Percentiles rank a stretch among this genome's conserved stretches.
These are phyloP conservation scores for Netelia virgata DNA, from an alignment of 2,888 invertebrate species.

Conservation along the genomic window DNA sequence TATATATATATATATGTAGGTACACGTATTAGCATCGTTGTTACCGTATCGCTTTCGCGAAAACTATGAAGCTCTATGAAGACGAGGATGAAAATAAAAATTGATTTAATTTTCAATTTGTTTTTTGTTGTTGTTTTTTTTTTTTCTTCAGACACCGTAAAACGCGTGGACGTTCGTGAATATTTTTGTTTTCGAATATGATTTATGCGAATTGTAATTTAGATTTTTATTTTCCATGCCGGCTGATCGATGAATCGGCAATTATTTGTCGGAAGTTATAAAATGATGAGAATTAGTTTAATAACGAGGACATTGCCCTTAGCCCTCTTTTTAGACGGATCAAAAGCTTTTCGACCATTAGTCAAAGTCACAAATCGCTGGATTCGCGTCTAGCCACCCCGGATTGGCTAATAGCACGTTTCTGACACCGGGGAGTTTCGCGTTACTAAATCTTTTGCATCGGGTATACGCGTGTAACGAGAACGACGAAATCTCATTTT, in stretches of 20 bases:
- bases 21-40: conserved; percentile 45
- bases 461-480: conserved; percentile 10
- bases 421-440: conserved; percentile 8
- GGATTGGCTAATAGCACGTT: conserved; percentile 28
- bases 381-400: conserved; percentile 1
- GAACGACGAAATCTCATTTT: conserved; percentile 21
- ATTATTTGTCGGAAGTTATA: conserved; percentile 1
- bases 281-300: conserved; percentile 62
- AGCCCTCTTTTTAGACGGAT: conserved; percentile 44
- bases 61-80: not conserved
- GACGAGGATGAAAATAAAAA: not conserved
- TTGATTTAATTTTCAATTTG: not conserved
- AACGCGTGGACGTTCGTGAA: not conserved
- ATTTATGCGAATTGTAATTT: not conserved
- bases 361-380: conserved; percentile 72
- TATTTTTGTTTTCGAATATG: not conserved
- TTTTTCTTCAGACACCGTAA: not conserved
- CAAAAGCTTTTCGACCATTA: conserved; percentile 73
- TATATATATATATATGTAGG: no score
- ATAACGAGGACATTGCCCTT: conserved; percentile 44
- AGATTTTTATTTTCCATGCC: not conserved
- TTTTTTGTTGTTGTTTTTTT: no score
- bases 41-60: not conserved
- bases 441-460: not conserved
- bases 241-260: not conserved